Percentiles rank a stretch among this genome's conserved stretches.
These are phyloP conservation scores for Elegia similella DNA, from an alignment of 2,888 invertebrate species.

Conservation along the genomic window DNA sequence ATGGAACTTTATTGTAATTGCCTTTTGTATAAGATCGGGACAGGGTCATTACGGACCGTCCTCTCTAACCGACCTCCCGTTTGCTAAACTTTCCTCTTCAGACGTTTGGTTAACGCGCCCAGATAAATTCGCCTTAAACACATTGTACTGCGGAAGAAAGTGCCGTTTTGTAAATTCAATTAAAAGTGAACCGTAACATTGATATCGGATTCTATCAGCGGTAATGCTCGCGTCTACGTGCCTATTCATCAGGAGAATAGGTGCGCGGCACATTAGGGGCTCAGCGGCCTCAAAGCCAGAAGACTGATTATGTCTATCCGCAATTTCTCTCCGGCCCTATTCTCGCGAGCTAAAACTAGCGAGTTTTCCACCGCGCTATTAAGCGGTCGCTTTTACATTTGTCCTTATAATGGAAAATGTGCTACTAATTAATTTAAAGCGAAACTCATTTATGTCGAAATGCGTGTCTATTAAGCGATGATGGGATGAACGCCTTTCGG, in stretches of 20 bases:
- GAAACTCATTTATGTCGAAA: constrained; percentile 81
- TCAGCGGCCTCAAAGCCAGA: constrained; percentile 79
- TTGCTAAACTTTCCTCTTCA: constrained; percentile 64
- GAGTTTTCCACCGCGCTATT: constrained; percentile 81
- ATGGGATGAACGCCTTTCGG: constrained; percentile 70
- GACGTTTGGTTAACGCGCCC: constrained; percentile 41
- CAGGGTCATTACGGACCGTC: constrained; percentile 75
- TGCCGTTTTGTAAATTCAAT: constrained; percentile 27
- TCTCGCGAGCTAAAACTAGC: constrained; percentile 81
- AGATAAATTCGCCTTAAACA: constrained; percentile 28
- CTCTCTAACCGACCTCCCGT: constrained; percentile 65
- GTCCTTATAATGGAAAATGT: constrained; percentile 82
- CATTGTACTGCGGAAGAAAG: constrained; percentile 22
- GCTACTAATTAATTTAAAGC: constrained; percentile 81
- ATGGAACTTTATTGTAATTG: constrained; percentile 82
- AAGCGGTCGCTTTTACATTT: constrained; percentile 81
- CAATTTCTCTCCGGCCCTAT: constrained; percentile 80
- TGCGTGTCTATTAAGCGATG: constrained; percentile 79
- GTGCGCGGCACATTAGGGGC: constrained; percentile 72
- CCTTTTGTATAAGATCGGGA: constrained; percentile 78
- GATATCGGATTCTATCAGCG: constrained; percentile 52
- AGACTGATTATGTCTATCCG: constrained; percentile 82
- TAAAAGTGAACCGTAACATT: constrained; percentile 47
- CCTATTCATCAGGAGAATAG: constrained; percentile 76
- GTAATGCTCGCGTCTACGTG: constrained; percentile 59